Evolutionary conservation across 2,888 invertebrate species (phyloP), one percentile per base, ranked within the genome.

Genomic region (Plagiodera versicolora): DNA sequence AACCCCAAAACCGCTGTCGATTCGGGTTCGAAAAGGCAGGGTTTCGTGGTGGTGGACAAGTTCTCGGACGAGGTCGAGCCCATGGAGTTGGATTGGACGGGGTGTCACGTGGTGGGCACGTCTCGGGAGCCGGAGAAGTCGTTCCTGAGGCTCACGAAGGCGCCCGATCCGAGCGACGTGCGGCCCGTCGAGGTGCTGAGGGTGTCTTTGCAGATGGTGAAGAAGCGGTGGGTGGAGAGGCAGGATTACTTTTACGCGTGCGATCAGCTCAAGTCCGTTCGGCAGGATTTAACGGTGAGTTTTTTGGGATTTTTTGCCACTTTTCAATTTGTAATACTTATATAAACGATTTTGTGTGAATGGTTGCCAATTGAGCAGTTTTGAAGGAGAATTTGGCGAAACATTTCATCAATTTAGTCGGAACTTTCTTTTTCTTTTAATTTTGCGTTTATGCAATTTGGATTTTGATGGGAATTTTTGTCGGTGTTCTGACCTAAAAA

Each of bases 261-360:
- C 83, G 98, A 98, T 85, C 99, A 99, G 82, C 84, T 99, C 60
- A 98, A 99, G 82, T 97, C 98, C 8, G 98, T 99, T 70, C 84
- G 99, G 71, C 99, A 99, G 83, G 99, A 99, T 86, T 85, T 99
- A 72, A 99, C 98, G 65, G 98, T 96, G 81, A 85, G 87, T 64
- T 45, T n/a, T n/a, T n/a, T 17, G 11, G 19, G 1, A 44, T 53
- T n/a, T 48, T 16, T 30, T 28, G 18, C 30, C n/a, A n/a, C n/a
- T n/a, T n/a, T n/a, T n/a, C n/a, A n/a, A n/a, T n/a, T n/a, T n/a
- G n/a, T n/a, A n/a, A n/a, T n/a, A n/a, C n/a, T n/a, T n/a, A n/a
- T n/a, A n/a, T n/a, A n/a, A n/a, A n/a, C n/a, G n/a, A n/a, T n/a
- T n/a, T n/a, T n/a, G n/a, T n/a, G n/a, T n/a, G n/a, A n/a, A n/a